phyloP scores from a whole-genome alignment of 1,140 invertebrate species.

The Pogonomyrmex californicus region DNA sequence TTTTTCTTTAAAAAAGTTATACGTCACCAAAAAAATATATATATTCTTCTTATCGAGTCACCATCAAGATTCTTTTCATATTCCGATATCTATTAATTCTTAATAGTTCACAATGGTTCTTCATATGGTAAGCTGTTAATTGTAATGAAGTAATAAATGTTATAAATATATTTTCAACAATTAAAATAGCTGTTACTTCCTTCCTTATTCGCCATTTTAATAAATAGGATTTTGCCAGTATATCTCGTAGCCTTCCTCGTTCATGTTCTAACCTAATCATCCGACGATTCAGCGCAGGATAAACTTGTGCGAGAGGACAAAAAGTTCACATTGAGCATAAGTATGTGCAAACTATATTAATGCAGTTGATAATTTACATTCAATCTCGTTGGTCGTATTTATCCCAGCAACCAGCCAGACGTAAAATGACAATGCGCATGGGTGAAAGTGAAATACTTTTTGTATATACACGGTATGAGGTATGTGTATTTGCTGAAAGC shows the following conservation, averaged over 20 bases:
- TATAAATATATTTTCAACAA: no score
- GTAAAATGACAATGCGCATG: slow-evolving; percentile 25
- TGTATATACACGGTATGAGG: neutral
- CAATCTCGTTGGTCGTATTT: slow-evolving; percentile 1
- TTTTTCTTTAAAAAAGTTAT: neutral
- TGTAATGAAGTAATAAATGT: neutral
- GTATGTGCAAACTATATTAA: slow-evolving; percentile 17
- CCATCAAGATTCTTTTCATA: neutral
- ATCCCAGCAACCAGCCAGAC: neutral
- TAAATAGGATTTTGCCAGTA: neutral
- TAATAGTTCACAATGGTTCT: neutral
- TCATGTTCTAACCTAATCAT: slow-evolving; percentile 8
- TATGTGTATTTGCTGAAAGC: neutral
- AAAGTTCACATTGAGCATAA: neutral
- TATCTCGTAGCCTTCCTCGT: slow-evolving; percentile 5
- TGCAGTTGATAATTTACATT: neutral
- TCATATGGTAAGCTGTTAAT: neutral
- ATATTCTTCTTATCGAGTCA: neutral
- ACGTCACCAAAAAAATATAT: neutral
- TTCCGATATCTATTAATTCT: neutral
- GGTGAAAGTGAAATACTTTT: slow-evolving; percentile 48
- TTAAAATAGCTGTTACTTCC: neutral
- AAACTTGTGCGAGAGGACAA: neutral
- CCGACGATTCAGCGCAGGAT: slow-evolving; percentile 21
- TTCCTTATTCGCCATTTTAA: neutral